phyloP scores from a whole-genome alignment of 2,113 vertebrate genomes.

The Cavia aperea region DNA sequence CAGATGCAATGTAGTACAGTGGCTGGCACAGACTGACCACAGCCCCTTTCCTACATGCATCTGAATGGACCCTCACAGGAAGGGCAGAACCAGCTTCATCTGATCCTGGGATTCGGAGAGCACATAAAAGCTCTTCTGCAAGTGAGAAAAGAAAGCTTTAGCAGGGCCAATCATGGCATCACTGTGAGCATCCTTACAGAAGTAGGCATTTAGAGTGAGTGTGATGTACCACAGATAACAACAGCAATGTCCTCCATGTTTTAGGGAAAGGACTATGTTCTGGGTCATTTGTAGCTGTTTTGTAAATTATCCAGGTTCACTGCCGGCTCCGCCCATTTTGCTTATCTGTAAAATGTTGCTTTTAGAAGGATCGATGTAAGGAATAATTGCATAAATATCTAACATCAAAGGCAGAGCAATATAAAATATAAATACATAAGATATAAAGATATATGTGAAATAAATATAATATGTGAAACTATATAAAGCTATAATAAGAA shows the following conservation, averaged over 20 bases:
- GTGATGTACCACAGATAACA: background rate
- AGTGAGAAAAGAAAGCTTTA: background rate
- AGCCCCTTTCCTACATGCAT: background rate
- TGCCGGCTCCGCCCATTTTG: background rate
- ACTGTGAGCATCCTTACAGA: background rate
- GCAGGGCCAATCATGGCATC: background rate
- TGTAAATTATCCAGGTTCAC: background rate
- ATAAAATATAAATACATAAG: background rate
- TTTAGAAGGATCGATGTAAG: background rate
- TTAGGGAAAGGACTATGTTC: background rate
- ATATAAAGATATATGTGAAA: background rate
- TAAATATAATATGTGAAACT: background rate
- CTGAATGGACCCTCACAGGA: background rate
- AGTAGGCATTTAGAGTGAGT: background rate
- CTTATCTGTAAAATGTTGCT: slow-evolving; percentile 3
- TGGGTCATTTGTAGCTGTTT: background rate
- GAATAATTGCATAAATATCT: background rate
- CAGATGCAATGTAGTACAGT: too few species aligned
- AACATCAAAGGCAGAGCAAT: background rate
- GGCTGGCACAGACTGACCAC: background rate
- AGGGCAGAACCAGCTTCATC: background rate
- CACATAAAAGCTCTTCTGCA: background rate
- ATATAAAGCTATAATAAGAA: background rate
- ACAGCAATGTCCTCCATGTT: background rate
- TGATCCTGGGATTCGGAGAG: background rate